Evolutionary conservation across 2,888 invertebrate species (phyloP).

Genomic region (Nemurella pictetii): DNA sequence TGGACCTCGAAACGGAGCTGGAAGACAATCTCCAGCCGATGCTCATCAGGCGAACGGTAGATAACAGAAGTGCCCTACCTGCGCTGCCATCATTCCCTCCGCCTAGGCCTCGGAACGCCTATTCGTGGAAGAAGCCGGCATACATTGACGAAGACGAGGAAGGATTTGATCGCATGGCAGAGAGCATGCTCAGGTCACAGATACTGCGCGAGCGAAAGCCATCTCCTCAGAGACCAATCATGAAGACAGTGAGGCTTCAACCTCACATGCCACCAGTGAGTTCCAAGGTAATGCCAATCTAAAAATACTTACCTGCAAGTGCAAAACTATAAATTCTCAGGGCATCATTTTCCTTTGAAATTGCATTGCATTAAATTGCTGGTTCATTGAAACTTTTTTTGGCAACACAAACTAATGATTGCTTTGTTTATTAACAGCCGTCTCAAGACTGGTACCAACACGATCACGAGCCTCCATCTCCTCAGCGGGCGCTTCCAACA

Average conservation of each 20-base stretch:
- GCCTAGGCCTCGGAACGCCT: constrained; percentile 44
- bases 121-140: constrained; percentile 50
- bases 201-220: neutral
- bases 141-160: constrained; percentile 26
- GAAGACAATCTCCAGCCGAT: constrained; percentile 4
- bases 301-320: too few relatives aligned
- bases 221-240: neutral
- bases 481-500: neutral
- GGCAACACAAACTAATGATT: too few relatives aligned
- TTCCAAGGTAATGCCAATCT: neutral
- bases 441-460: neutral
- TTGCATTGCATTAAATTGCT: too few relatives aligned
- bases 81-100: constrained; percentile 49
- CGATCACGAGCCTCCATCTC: constrained; percentile 11
- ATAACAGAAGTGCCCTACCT: constrained; percentile 50
- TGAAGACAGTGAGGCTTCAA: neutral
- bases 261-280: neutral
- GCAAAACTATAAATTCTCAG: too few relatives aligned
- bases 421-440: neutral
- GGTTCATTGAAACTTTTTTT: too few relatives aligned
- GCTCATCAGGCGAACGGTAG: constrained; percentile 49
- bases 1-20: constrained; percentile 32
- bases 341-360: too few relatives aligned
- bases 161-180: neutral
- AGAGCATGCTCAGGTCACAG: neutral